phyloP scores from a whole-genome alignment of 2,113 vertebrate species.

The Panthera leo region DNA sequence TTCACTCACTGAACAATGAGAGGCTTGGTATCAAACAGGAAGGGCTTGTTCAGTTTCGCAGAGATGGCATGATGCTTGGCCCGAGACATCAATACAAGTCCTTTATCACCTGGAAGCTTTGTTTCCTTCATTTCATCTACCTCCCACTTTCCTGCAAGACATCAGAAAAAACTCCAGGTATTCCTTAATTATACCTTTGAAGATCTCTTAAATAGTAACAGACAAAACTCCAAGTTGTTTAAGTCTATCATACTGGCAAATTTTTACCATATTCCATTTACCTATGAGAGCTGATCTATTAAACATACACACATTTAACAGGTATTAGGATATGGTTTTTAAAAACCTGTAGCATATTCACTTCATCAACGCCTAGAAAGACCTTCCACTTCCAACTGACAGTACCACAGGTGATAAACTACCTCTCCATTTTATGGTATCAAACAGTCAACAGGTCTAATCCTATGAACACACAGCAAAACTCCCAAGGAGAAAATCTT shows the following conservation, averaged over 20 bases:
- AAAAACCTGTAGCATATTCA: background rate
- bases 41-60: slow-evolving; percentile 91
- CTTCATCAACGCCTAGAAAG: background rate
- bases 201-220: background rate
- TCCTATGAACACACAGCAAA: background rate
- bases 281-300: background rate
- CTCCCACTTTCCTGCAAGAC: slow-evolving; percentile 93
- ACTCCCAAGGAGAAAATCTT: background rate
- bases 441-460: background rate
- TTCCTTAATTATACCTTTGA: background rate
- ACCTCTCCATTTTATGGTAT: background rate
- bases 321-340: background rate
- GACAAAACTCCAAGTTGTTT: background rate
- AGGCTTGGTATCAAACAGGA: slow-evolving; percentile 93
- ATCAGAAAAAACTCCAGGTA: slow-evolving; percentile 1
- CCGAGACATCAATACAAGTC: slow-evolving; percentile 93
- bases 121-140: slow-evolving; percentile 97
- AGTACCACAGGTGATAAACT: background rate
- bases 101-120: slow-evolving; percentile 96
- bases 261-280: slow-evolving; percentile 8
- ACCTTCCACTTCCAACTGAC: background rate
- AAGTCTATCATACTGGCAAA: background rate
- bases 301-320: background rate
- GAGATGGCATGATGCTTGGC: slow-evolving; percentile 99
- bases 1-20: slow-evolving; percentile 96